A percentile compares a stretch with the other conserved stretches of the same genome.
These are phyloP conservation scores for Muschampia plurimacula DNA, from an alignment of 2,888 invertebrate species.

Conservation along the genomic window DNA sequence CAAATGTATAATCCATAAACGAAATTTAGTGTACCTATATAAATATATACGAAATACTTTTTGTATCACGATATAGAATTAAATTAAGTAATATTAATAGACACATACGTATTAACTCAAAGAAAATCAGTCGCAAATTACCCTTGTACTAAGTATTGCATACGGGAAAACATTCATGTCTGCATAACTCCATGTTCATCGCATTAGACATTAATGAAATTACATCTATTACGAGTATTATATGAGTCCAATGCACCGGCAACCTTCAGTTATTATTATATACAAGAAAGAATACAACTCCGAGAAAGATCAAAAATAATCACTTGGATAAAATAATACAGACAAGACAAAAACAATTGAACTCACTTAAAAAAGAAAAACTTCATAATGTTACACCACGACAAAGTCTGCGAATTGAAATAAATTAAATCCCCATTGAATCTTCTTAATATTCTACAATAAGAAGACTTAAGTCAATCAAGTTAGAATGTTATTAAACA, in stretches of 20 bases:
- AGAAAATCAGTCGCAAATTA: not conserved
- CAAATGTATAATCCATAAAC: too few species aligned
- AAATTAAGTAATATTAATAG: too few species aligned
- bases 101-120: not conserved
- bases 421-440: not conserved
- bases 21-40: too few species aligned
- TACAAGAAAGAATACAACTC: slow-evolving; percentile 2
- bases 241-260: slow-evolving; percentile 15
- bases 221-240: slow-evolving; percentile 8
- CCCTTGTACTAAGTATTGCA: not conserved
- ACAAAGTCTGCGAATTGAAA: not conserved
- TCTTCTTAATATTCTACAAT: not conserved
- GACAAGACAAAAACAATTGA: not conserved
- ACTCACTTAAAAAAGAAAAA: not conserved
- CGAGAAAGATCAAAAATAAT: slow-evolving; percentile 3
- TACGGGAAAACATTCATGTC: not conserved
- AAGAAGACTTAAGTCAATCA: not conserved
- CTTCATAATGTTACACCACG: not conserved
- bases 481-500: not conserved
- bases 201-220: not conserved
- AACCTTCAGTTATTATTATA: slow-evolving; percentile 3
- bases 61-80: too few species aligned
- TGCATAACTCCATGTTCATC: not conserved
- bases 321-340: not conserved
- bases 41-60: too few species aligned